A percentile compares a stretch with the other conserved stretches of the same genome.
Conservation (phyloP, 2,113 vertebrate genomes). For the Esox niger region DNA sequence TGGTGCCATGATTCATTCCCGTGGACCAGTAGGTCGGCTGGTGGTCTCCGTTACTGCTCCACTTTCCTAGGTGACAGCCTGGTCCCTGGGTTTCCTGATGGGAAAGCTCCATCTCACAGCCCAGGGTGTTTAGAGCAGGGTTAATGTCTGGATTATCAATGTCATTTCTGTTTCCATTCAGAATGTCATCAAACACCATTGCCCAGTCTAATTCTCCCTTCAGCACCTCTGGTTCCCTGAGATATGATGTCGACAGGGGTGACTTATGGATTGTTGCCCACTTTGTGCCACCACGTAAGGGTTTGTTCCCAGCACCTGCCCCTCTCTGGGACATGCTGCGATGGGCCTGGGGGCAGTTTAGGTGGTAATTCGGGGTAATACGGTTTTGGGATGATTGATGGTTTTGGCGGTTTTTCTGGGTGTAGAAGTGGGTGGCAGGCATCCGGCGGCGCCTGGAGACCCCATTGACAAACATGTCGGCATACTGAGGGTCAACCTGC, state of each 20-base stretch:
- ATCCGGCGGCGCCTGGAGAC: slow-evolving; percentile 46
- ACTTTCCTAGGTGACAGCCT: slow-evolving; percentile 2
- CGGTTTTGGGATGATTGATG: background rate
- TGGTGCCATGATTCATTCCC: slow-evolving; percentile 8
- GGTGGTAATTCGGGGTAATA: background rate
- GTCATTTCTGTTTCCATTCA: slow-evolving; percentile 22
- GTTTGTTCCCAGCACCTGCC: background rate
- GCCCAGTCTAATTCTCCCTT: slow-evolving; percentile 38
- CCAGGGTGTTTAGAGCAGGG: slow-evolving; percentile 46
- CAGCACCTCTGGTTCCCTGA: slow-evolving; percentile 7
- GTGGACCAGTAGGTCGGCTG: background rate
- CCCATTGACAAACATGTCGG: slow-evolving; percentile 51
- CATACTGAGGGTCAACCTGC: slow-evolving; percentile 56
- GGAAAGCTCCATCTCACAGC: slow-evolving; percentile 31
- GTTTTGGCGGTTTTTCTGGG: slow-evolving; percentile 14
- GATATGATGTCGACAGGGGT: slow-evolving; percentile 10
- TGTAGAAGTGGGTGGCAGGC: slow-evolving; percentile 7
- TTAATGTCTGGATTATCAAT: slow-evolving; percentile 55
- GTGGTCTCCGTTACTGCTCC: slow-evolving; percentile 1
- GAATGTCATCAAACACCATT: slow-evolving; percentile 29
- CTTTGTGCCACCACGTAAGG: slow-evolving; percentile 21
- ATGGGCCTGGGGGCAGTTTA: background rate
- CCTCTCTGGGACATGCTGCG: background rate
- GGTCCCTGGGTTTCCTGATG: slow-evolving; percentile 9
- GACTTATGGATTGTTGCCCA: slow-evolving; percentile 17